Evolutionary conservation across 1,140 invertebrate genomes (phyloP).

Genomic region (Sycophaga agraensis): DNA sequence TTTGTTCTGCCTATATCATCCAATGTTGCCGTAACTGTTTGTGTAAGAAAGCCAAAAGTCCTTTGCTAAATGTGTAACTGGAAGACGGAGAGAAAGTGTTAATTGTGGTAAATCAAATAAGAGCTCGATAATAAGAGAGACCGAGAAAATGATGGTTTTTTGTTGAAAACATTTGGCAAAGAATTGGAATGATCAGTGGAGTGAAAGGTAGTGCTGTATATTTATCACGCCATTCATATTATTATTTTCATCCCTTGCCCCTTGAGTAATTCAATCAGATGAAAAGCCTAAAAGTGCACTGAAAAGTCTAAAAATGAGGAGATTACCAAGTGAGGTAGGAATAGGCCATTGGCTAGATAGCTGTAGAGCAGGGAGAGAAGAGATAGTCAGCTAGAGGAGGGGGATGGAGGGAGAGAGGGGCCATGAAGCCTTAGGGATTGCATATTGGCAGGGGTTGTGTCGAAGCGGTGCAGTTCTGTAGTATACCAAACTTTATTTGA

Average conservation of each 20-base stretch:
- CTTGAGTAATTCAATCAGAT: too few relatives aligned
- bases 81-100: too few relatives aligned
- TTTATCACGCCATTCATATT: too few relatives aligned
- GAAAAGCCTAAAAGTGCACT: too few relatives aligned
- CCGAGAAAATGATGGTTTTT: too few relatives aligned
- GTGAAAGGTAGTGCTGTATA: too few relatives aligned
- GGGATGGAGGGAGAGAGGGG: background rate
- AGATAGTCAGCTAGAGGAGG: background rate
- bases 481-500: conserved; percentile 44
- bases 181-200: too few relatives aligned
- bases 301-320: background rate
- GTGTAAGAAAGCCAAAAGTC: background rate
- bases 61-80: too few relatives aligned
- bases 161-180: too few relatives aligned
- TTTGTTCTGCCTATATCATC: conserved; percentile 18
- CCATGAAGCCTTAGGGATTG: background rate
- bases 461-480: background rate
- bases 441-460: background rate
- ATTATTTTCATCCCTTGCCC: too few relatives aligned
- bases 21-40: conserved; percentile 13
- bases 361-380: background rate
- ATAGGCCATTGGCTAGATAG: background rate
- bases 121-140: too few relatives aligned
- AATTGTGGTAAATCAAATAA: too few relatives aligned
- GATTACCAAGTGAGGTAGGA: background rate